These are phyloP conservation scores for Pissodes strobi DNA, from an alignment of 1,140 invertebrate species.

Conservation along the genomic window DNA sequence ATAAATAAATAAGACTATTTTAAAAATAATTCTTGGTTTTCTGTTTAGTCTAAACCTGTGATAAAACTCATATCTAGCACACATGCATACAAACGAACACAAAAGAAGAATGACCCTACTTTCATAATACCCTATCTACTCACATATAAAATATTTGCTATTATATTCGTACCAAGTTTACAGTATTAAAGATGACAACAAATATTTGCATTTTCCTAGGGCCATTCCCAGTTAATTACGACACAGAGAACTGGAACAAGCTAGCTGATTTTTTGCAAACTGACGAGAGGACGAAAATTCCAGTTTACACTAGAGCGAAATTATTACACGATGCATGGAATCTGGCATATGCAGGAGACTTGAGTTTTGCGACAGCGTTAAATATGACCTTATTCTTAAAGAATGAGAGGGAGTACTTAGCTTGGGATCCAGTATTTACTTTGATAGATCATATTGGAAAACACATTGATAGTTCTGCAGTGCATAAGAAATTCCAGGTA, in stretches of 20 bases:
- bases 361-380: constrained; percentile 70
- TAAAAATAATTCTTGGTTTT: no score
- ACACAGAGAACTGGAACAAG: constrained; percentile 76
- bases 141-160: no score
- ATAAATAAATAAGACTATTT: no score
- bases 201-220: no score
- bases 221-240: constrained; percentile 83
- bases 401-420: constrained; percentile 70
- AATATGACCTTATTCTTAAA: constrained; percentile 77
- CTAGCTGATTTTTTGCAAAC: constrained; percentile 67
- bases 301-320: constrained; percentile 73
- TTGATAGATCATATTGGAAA: constrained; percentile 77
- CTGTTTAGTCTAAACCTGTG: no score
- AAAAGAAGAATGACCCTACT: no score
- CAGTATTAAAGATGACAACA: no score
- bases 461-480: constrained; percentile 67
- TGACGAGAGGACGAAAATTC: constrained; percentile 62
- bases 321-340: constrained; percentile 79
- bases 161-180: no score
- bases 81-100: no score
- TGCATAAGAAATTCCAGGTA: constrained; percentile 72
- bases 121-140: no score
- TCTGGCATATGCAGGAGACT: constrained; percentile 75
- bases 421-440: constrained; percentile 78
- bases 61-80: no score